phyloP scores from a whole-genome alignment of 2,888 invertebrate genomes.

The Flexamia atlantica region DNA sequence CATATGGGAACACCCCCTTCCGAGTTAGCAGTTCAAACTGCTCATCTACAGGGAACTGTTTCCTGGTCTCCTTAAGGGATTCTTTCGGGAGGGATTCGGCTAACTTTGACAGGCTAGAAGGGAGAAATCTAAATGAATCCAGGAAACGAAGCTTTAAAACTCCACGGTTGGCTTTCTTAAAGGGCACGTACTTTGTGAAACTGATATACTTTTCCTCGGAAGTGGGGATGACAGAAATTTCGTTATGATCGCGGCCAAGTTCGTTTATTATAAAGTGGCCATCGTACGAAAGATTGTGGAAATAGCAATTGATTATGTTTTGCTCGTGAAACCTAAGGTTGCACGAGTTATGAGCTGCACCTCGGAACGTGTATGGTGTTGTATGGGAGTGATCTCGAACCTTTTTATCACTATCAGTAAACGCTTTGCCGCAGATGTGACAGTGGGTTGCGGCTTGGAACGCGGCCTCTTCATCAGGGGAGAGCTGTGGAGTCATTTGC shows the following conservation, averaged over 20 bases:
- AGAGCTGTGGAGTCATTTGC: neutral
- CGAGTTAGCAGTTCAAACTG: conserved; percentile 9
- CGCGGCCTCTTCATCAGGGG: conserved; percentile 10
- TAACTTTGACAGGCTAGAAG: conserved; percentile 3
- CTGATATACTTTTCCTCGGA: conserved; percentile 67
- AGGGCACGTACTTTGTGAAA: conserved; percentile 15
- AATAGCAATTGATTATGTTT: conserved; percentile 6
- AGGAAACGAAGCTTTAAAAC: conserved; percentile 14
- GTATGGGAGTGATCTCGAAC: neutral
- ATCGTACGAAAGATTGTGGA: conserved; percentile 22
- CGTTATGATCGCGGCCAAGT: conserved; percentile 65
- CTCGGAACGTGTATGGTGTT: neutral
- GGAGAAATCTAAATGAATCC: conserved; percentile 18
- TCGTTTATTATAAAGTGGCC: conserved; percentile 62
- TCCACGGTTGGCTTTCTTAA: neutral
- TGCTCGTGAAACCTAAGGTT: conserved; percentile 17
- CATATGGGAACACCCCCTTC: conserved; percentile 34
- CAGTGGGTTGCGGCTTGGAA: neutral
- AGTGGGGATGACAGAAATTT: conserved; percentile 70
- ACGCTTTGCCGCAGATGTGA: conserved; percentile 16
- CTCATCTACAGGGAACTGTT: neutral
- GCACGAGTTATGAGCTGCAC: conserved; percentile 1
- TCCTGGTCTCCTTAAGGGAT: conserved; percentile 4
- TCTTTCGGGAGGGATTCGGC: conserved; percentile 15
- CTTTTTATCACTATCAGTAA: neutral